phyloP scores from a whole-genome alignment of 2,797 vertebrate genomes.

The Mionectes olivaceus region DNA sequence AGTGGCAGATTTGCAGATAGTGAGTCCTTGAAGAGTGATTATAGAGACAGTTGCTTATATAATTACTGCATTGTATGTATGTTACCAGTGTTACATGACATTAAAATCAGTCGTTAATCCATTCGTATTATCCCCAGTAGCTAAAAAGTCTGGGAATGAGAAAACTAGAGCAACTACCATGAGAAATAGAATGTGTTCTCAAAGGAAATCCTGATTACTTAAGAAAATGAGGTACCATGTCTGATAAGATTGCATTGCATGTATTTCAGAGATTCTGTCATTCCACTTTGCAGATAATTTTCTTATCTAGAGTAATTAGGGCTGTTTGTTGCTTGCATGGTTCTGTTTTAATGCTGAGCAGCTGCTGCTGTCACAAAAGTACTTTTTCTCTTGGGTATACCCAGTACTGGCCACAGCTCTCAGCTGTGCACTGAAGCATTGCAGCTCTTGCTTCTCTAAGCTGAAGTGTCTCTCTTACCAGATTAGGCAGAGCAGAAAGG shows the following conservation, averaged over 20 bases:
- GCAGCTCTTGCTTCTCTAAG: neutral
- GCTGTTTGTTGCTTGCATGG: neutral
- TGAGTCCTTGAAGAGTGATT: slow-evolving; percentile 17
- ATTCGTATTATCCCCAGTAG: neutral
- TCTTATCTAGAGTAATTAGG: slow-evolving; percentile 8
- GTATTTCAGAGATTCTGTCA: neutral
- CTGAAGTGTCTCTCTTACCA: neutral
- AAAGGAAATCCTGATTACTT: neutral
- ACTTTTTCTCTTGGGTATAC: neutral
- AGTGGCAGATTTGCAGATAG: slow-evolving; percentile 45
- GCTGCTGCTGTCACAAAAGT: neutral
- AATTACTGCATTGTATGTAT: slow-evolving; percentile 4
- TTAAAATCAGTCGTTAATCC: slow-evolving; percentile 5
- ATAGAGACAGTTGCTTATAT: slow-evolving; percentile 15
- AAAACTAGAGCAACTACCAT: neutral
- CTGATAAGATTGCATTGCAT: neutral
- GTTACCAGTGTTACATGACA: neutral
- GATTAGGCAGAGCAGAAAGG: neutral
- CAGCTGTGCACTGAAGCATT: neutral
- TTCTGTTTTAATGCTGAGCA: neutral
- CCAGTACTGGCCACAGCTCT: neutral
- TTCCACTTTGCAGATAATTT: neutral
- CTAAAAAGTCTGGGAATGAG: neutral
- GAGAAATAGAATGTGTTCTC: neutral
- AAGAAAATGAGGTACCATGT: neutral